phyloP scores from a whole-genome alignment of 2,113 vertebrate species.

The Poicephalus gulielmi region DNA sequence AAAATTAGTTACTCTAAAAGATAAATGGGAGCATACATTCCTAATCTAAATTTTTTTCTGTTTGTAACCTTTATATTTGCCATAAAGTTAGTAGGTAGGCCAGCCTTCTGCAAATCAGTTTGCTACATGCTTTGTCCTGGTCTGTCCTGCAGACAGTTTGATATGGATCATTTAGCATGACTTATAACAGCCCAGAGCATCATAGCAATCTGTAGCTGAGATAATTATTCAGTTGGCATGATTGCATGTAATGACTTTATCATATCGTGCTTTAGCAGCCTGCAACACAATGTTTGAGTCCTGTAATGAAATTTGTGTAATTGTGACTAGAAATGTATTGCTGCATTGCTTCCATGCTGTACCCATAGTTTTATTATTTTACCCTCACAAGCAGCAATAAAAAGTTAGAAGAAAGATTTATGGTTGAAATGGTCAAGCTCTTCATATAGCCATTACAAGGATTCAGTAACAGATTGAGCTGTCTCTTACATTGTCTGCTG shows the following conservation, averaged over 20 bases:
- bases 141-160: background rate
- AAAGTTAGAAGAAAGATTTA: slow-evolving; percentile 15
- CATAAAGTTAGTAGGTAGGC: background rate
- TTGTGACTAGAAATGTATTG: background rate
- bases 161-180: background rate
- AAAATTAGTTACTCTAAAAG: background rate
- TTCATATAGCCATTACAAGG: slow-evolving; percentile 27
- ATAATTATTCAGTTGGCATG: background rate
- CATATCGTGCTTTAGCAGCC: background rate
- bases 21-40: background rate
- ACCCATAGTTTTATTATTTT: slow-evolving; percentile 34
- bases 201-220: background rate
- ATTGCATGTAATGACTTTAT: background rate
- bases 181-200: background rate
- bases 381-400: background rate
- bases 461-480: slow-evolving; percentile 60
- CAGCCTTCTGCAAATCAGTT: background rate
- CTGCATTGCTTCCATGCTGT: background rate
- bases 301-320: background rate
- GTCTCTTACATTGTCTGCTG: slow-evolving; percentile 40
- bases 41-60: background rate
- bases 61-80: background rate
- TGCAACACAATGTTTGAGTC: background rate
- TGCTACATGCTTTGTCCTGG: background rate
- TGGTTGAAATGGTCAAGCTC: slow-evolving; percentile 11